Conservation (phyloP, 2,797 vertebrate genomes). For the Anniella stebbinsi region DNA sequence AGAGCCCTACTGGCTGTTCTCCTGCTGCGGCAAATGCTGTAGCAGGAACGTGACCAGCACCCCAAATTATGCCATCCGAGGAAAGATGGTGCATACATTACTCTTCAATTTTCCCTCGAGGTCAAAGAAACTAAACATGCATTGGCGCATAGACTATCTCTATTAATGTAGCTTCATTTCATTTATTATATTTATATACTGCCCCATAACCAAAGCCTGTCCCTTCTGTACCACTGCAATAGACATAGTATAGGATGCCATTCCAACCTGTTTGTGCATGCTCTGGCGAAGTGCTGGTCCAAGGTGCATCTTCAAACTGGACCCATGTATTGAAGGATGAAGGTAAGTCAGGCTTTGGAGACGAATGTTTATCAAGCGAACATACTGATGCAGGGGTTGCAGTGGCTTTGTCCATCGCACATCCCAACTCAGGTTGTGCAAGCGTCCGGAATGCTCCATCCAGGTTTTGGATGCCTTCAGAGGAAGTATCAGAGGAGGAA, state of each 20-base stretch:
- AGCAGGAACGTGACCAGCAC: neutral
- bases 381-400: slow-evolving; percentile 60
- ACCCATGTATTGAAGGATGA: slow-evolving; percentile 80
- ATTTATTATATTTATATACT: too few species aligned
- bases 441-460: slow-evolving; percentile 70
- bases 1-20: too few species aligned
- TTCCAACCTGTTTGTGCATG: slow-evolving; percentile 70
- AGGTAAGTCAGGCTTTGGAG: slow-evolving; percentile 59
- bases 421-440: slow-evolving; percentile 60
- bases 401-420: slow-evolving; percentile 64
- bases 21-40: neutral
- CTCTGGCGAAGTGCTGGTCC: slow-evolving; percentile 65
- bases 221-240: slow-evolving; percentile 10
- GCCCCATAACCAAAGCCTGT: neutral
- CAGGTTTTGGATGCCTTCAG: slow-evolving; percentile 65
- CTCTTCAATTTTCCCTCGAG: neutral
- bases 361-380: slow-evolving; percentile 60
- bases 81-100: neutral
- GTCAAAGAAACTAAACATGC: slow-evolving; percentile 24
- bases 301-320: slow-evolving; percentile 80
- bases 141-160: slow-evolving; percentile 18
- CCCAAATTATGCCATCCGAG: neutral
- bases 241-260: neutral
- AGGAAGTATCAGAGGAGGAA: slow-evolving; percentile 76
- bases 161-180: too few species aligned